Base-by-base conservation (phyloP, 64 coral and sea anemone species). In the Montipora sp. region DNA sequence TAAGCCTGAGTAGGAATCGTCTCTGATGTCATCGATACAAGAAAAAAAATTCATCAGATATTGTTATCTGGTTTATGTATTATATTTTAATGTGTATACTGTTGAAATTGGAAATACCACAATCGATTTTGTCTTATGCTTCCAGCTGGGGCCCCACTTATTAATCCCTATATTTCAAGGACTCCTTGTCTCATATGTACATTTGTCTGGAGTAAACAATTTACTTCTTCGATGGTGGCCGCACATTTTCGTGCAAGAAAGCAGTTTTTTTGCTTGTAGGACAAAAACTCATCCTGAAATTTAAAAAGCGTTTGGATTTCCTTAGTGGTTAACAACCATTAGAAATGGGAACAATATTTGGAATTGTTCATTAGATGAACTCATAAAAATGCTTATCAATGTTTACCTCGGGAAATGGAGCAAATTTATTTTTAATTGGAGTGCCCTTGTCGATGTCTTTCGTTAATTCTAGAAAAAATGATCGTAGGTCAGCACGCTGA, bases 371-470 rank as follows among this genome's bases (percentile, higher is more conserved):
- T 68, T 50, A 58, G 3, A 7, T 81, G 79, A 61, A 5, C 79
- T 81, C 51, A 81, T 81, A 70, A 71, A 72, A 47, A 85, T 72
- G 13, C 7, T 48, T 70, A 85, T 72, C 65, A 49, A n/a, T 72
- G 47, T 51, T 85, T 85, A 48, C 36, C 63, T 7, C 8, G 47
- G 44, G 65, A 85, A 85, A 71, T 47, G 44, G n/a, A 48, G 8
- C 68, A 18, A 71, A 84, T 71, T 70, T 71, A 61, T 71, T 84
- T 49, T 51, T 84, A 67, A 84, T 84, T 49, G 82, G 47, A 50
- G n/a, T 70, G 1, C 46, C 7, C 45, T 1, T 22, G 12, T 11
- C 19, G 46, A 1, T 16, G 46, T 48, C 8, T 84, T 50, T 6
- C 10, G 8, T 50, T 3, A 63, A 50, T 48, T 71, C 66, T 19